A percentile compares a stretch with the other conserved stretches of the same genome.
These are phyloP conservation scores for Coryphaenoides rupestris DNA, from an alignment of 2,113 vertebrate species.

Conservation along the genomic window DNA sequence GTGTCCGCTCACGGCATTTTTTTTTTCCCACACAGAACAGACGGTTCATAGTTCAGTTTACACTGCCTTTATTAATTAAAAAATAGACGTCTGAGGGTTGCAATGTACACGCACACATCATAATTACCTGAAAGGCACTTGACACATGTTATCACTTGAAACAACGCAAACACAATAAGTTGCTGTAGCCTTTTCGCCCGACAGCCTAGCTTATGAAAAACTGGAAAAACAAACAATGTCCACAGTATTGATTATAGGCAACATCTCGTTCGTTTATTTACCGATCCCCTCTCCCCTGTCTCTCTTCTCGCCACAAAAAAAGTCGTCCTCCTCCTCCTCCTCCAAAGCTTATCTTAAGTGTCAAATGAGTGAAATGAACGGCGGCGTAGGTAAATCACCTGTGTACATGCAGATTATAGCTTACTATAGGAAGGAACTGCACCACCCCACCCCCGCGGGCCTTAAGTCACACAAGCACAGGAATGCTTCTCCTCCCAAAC, in stretches of 20 bases:
- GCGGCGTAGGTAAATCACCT: neutral
- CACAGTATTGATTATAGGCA: conserved; percentile 27
- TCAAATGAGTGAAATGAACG: conserved; percentile 19
- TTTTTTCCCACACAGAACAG: conserved; percentile 1
- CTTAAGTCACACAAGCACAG: no score
- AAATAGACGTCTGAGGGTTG: conserved; percentile 65
- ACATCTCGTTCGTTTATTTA: conserved; percentile 11
- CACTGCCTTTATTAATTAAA: conserved; percentile 70
- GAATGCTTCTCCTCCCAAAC: no score
- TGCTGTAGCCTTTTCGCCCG: conserved; percentile 37
- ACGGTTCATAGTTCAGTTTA: conserved; percentile 23
- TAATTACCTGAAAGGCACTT: conserved; percentile 36
- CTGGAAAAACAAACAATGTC: conserved; percentile 22
- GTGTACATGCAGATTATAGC: conserved; percentile 23
- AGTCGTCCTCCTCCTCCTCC: neutral
- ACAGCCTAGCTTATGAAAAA: conserved; percentile 53
- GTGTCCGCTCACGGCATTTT: neutral
- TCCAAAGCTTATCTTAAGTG: neutral
- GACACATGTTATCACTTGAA: conserved; percentile 44
- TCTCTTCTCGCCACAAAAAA: no score
- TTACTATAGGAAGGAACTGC: no score
- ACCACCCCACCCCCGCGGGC: no score
- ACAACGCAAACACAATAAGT: neutral
- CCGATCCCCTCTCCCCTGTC: neutral
- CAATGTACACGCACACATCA: conserved; percentile 59